Evolutionary conservation across 2,113 vertebrate genomes (phyloP).

Genomic region (Raphicerus campestris): DNA sequence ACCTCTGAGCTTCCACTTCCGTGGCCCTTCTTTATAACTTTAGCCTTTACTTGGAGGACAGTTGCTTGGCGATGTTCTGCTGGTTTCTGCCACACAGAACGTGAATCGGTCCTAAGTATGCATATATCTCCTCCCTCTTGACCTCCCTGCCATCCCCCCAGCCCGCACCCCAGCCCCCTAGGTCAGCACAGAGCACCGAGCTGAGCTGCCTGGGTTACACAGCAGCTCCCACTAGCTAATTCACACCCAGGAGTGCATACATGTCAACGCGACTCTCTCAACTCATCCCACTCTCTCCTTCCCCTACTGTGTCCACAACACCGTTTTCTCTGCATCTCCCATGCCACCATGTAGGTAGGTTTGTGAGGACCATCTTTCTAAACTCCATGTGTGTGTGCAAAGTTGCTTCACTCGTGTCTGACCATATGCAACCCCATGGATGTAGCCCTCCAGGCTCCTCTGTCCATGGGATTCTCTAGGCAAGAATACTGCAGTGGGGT

Average conservation of each 20-base stretch:
- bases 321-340: neutral
- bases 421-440: neutral
- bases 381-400: neutral
- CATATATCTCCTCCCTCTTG: neutral
- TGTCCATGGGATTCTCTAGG: neutral
- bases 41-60: neutral
- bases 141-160: neutral
- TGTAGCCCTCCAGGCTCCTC: neutral
- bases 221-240: neutral
- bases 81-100: neutral
- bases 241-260: accelerated
- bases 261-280: neutral
- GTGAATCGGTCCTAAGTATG: accelerated
- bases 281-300: neutral
- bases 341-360: neutral
- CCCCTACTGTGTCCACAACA: accelerated
- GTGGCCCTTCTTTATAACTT: accelerated
- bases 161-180: neutral
- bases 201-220: neutral
- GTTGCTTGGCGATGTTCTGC: accelerated
- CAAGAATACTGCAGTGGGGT: neutral
- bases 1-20: accelerated
- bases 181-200: neutral
- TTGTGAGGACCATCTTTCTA: accelerated
- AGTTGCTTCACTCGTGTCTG: neutral